Conservation (phyloP, 2,113 vertebrate species). For the Ophthalmolycus amberensis region DNA sequence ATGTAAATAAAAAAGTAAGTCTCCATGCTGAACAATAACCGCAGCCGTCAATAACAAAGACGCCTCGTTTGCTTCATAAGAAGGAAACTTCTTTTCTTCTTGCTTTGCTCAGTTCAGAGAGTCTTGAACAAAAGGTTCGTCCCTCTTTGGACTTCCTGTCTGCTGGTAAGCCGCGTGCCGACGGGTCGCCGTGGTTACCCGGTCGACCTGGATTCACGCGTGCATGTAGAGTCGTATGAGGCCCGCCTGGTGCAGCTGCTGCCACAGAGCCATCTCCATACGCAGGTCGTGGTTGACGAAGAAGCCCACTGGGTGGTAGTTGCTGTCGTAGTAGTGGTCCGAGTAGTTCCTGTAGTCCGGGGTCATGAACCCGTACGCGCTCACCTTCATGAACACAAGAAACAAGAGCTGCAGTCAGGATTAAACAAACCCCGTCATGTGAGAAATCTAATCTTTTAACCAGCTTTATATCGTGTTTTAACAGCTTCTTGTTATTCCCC, state of each 20-base stretch:
- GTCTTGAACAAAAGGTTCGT: not conserved
- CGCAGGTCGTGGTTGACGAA: conserved; percentile 83
- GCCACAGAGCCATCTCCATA: conserved; percentile 83
- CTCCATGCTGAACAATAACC: not conserved
- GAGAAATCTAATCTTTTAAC: not conserved
- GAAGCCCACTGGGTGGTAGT: conserved; percentile 65
- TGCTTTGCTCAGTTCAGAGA: not conserved
- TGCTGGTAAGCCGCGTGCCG: not conserved
- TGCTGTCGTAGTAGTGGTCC: conserved; percentile 83
- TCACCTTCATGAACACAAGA: conserved; percentile 76
- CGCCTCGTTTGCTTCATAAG: not conserved
- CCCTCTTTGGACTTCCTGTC: not conserved
- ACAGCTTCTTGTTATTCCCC: no score
- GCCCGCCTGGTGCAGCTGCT: conserved; percentile 76
- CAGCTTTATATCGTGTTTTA: not conserved
- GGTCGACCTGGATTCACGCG: not conserved
- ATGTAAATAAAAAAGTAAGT: not conserved
- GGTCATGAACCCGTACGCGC: conserved; percentile 87
- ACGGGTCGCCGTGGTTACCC: fast-evolving
- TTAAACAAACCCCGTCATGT: not conserved
- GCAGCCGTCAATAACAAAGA: not conserved
- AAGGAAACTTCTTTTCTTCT: conserved; percentile 28
- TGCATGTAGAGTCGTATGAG: conserved; percentile 82
- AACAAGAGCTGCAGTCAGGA: not conserved
- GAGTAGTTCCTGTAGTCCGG: conserved; percentile 82